Evolutionary conservation across 2,113 vertebrate species (phyloP), one percentile per base, ranked within the genome.

Genomic region (Arothron firmamentum): DNA sequence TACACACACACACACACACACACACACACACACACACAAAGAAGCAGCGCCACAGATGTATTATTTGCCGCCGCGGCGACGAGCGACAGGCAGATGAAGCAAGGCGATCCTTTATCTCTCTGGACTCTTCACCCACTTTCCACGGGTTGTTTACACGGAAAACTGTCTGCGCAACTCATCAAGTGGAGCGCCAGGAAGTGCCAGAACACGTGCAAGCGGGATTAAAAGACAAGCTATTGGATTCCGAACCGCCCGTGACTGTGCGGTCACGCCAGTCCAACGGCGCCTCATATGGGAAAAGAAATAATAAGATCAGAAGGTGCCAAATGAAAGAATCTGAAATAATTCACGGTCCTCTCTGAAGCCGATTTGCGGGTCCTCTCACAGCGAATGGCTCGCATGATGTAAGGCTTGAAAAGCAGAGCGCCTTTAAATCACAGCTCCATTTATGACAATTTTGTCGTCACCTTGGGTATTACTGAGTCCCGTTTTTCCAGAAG

Each of bases 81-180:
- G 0, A 1, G 18, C 43, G 72, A 71, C 48, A 75, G 62, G 51
- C 53, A 78, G 74, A 78, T 57, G 72, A 80, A 55, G 59, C 56
- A 46, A 45, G 70, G 61, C 1, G 64, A 1, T 62, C 47, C 49
- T 59, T 67, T 57, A 66, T 78, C 67, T 82, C 75, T 84, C 79
- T 73, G 77, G 81, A 84, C 81, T 66, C 70, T 72, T 85, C 78
- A 79, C 81, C 78, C 74, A 81, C 55, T 86, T 82, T 72, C 31
- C 2, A 41, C 7, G 6, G 41, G 51, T 52, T 81, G 74, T 76
- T 76, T 83, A 80, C 76, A 76, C 63, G 31, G 11, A 59, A 76
- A 65, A 50, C 67, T 62, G 56, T 65, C 70, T 43, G 64, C 28
- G 57, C 7, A 0, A 19, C 41, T 68, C 48, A 10, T 21, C 6